Base-by-base conservation (phyloP, 2,888 invertebrate species). In the Acleris emargana region DNA sequence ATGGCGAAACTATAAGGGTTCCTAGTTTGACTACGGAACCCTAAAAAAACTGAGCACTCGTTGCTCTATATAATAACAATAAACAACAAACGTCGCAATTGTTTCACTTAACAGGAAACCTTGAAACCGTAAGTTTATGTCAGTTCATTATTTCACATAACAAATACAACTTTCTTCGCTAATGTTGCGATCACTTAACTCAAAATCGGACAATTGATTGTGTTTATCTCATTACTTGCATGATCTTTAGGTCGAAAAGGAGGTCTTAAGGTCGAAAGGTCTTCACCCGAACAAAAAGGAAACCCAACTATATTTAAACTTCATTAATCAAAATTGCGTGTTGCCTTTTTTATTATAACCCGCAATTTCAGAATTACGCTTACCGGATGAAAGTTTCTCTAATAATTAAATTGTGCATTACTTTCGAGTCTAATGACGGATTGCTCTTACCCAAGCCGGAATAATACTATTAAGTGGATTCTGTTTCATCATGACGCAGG, bases 281-380 rank as follows among this genome's bases (percentile, higher is more conserved):
- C 57, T 51, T 49, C 68, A 67, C 68, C 67, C 22, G 55, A 67
- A 60, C 59, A 47, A 67, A 55, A 66, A 64, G 45, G 50, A 28
- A 38, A 61, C 42, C 32, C 47, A 62, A 60, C 52, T 47, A 59
- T 64, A 57, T 68, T 62, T 45, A 64, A 61, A 64, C 59, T 64
- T 62, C 64, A 70, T 70, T 58, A 70, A 70, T 70, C 70, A 67
- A 60, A 64, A 18, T 68, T 58, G 70, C 68, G 70, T 68, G 68
- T 50, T 43, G 47, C 43, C 38, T 45, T 45, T 25, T 32, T 45
- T 58, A 42, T 62, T 57, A 63, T 62, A 53, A 28, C 62, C 53
- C 58, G 55, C 67, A 62, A 67, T 69, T 67, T 64, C 60, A 59
- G 62, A 53, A 62, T 59, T 67, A 60, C 67, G 64, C 32, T 53